A percentile compares a stretch with the other conserved stretches of the same genome.
Conservation (phyloP, 2,797 vertebrate genomes). For the Hyperoplus lanceolatus region DNA sequence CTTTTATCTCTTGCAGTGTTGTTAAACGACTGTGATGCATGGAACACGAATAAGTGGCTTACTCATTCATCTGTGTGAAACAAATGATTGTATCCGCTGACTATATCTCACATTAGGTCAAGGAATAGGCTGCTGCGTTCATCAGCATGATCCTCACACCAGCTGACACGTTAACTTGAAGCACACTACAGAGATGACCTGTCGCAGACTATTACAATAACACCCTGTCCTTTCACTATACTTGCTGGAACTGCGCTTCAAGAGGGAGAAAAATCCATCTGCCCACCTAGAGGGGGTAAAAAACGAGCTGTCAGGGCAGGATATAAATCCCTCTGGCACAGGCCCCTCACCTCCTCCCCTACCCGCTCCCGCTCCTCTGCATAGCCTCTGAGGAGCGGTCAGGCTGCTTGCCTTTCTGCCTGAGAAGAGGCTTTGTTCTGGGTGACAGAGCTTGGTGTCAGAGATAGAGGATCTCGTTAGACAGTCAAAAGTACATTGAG, state of each 20-base stretch:
- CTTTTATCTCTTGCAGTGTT: slow-evolving; percentile 42
- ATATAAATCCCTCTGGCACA: slow-evolving; percentile 75
- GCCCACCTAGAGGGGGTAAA: slow-evolving; percentile 65
- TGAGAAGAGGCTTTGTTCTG: slow-evolving; percentile 78
- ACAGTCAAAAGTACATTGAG: slow-evolving; percentile 27
- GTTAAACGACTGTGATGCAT: slow-evolving; percentile 32
- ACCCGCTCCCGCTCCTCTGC: slow-evolving; percentile 50
- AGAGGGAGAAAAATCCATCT: slow-evolving; percentile 75
- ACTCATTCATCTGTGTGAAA: slow-evolving; percentile 14
- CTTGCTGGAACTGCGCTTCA: slow-evolving; percentile 57
- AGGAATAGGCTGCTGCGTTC: neutral
- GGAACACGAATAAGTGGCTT: slow-evolving; percentile 13
- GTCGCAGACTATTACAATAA: slow-evolving; percentile 68
- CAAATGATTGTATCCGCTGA: neutral
- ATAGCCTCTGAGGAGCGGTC: slow-evolving; percentile 67
- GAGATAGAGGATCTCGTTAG: slow-evolving; percentile 78
- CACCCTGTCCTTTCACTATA: slow-evolving; percentile 48
- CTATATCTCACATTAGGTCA: slow-evolving; percentile 12
- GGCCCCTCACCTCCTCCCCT: slow-evolving; percentile 46
- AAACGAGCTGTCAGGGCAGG: slow-evolving; percentile 68
- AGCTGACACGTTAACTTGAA: slow-evolving; percentile 57
- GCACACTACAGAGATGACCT: slow-evolving; percentile 61
- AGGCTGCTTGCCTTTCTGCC: slow-evolving; percentile 70
- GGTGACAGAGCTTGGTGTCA: slow-evolving; percentile 78
- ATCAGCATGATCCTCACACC: slow-evolving; percentile 38